phyloP scores from a whole-genome alignment of 2,888 invertebrate species.

The Notodonta dromedarius region DNA sequence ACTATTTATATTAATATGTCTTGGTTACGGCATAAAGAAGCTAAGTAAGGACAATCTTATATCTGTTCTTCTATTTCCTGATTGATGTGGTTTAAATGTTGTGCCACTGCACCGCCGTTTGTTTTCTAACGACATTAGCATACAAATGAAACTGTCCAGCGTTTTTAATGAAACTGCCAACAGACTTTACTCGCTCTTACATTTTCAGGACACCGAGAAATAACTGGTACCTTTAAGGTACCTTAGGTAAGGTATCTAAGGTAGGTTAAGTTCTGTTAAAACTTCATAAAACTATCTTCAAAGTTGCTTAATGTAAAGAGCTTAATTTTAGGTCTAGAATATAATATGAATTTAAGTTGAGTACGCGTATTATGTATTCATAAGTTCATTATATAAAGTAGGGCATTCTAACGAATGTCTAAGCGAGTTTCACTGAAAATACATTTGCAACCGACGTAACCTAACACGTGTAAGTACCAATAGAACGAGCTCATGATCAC shows the following conservation, averaged over 20 bases:
- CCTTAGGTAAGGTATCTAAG: too few relatives aligned
- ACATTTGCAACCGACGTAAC: too few relatives aligned
- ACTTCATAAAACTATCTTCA: slow-evolving; percentile 1
- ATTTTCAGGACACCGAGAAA: slow-evolving; percentile 55
- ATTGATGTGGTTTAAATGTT: background rate
- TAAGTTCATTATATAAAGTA: too few relatives aligned
- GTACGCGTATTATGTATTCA: too few relatives aligned
- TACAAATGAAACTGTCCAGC: slow-evolving; percentile 63
- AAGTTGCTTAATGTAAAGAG: background rate
- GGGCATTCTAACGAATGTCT: too few relatives aligned
- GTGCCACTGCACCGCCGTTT: slow-evolving; percentile 24
- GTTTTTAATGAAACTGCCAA: slow-evolving; percentile 48
- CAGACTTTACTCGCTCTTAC: slow-evolving; percentile 47
- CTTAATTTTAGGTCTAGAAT: background rate
- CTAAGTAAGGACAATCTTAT: too few relatives aligned
- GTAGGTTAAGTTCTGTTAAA: slow-evolving; percentile 17
- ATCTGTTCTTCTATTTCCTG: too few relatives aligned
- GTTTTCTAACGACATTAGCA: slow-evolving; percentile 64
- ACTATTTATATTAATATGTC: too few relatives aligned
- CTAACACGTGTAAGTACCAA: too few relatives aligned
- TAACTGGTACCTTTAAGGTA: slow-evolving; percentile 9
- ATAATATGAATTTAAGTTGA: background rate
- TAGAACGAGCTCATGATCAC: too few relatives aligned
- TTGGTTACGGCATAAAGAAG: too few relatives aligned
- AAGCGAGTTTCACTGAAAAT: too few relatives aligned